Conservation (phyloP, 1,140 invertebrate genomes). For the Idris sp. region DNA sequence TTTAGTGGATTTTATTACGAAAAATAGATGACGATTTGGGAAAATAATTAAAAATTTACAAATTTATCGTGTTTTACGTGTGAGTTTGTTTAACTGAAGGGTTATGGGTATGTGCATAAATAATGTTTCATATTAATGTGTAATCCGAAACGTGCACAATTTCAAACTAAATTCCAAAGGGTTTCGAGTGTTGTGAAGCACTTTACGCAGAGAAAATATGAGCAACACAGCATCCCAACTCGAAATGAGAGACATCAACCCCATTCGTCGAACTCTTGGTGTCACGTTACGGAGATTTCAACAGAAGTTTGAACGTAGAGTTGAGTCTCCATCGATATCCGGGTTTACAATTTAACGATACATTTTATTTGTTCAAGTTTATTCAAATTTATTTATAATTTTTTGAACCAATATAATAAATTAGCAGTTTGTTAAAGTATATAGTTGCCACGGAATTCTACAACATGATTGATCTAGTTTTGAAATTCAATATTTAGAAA, state of each 20-base stretch:
- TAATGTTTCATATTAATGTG: too few relatives aligned
- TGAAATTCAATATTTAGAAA: too few relatives aligned
- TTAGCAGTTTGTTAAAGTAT: too few relatives aligned
- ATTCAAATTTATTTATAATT: not conserved
- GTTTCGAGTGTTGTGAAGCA: constrained; percentile 38
- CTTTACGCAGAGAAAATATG: constrained; percentile 40
- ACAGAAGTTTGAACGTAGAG: constrained; percentile 65
- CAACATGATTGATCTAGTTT: too few relatives aligned
- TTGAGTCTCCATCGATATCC: constrained; percentile 54
- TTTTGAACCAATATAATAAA: too few relatives aligned
- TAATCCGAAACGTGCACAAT: constrained; percentile 16
- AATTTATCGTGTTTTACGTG: too few relatives aligned
- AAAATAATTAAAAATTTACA: too few relatives aligned
- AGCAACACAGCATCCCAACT: constrained; percentile 46
- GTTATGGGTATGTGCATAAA: too few relatives aligned
- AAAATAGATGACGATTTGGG: too few relatives aligned
- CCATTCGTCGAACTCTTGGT: constrained; percentile 66
- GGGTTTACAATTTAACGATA: constrained; percentile 25
- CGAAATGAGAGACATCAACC: constrained; percentile 71
- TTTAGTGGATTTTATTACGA: too few relatives aligned
- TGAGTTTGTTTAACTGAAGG: too few relatives aligned
- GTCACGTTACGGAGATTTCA: constrained; percentile 67
- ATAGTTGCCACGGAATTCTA: too few relatives aligned
- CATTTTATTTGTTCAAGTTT: constrained; percentile 1
- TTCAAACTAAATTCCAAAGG: constrained; percentile 4